Base-by-base conservation (phyloP, 1,140 invertebrate species). In the Dolichoris vasculosae region DNA sequence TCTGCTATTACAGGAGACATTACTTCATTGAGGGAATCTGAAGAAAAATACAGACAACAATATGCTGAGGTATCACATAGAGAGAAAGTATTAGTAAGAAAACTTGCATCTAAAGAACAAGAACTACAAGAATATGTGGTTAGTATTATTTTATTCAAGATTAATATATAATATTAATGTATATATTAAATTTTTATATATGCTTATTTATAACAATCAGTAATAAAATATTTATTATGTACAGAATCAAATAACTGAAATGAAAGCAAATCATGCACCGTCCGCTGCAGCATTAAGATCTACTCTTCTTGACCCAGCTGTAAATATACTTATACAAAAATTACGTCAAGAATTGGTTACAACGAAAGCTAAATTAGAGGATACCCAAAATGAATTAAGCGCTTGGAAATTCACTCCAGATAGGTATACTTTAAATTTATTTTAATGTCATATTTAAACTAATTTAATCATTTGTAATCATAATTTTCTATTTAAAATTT, bases 401-500 rank as follows among this genome's bases (percentile, higher is more conserved):
- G 98, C 98, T 1, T 99, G 98, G 98, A 99, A 99, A 93, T 99
- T 99, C 91, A 99, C 98, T 32, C 98, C 98, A 48, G 98, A 99
- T 93, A 99, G 98, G 96, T 96, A 92, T 79, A 35, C 64, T 80
- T 83, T 75, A 76, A 51, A 82, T 86, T 84, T 26, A 6, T 26
- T 59, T 59, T 26, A 11, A 43, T 43, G 0, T 35, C 43, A 26
- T 11, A 20, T 43, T 73, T 73, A 26, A 43, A 73, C 4, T 73
- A 26, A 43, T n/a, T 43, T 0, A 43, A 43, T 32, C 0, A 32
- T 69, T 38, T 15, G 2, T 30, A 38, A 59, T 43, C 2, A 75
- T 51, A 46, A 43, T 38, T n/a, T 73, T 55, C 7, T 75, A 77
- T 78, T 77, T 30, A 38, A 23, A 26, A 76, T 87, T 91, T 94